Evolutionary conservation across 2,888 invertebrate genomes (phyloP), one percentile per base, ranked within the genome.

Genomic region (Polyommatus iphigenia): DNA sequence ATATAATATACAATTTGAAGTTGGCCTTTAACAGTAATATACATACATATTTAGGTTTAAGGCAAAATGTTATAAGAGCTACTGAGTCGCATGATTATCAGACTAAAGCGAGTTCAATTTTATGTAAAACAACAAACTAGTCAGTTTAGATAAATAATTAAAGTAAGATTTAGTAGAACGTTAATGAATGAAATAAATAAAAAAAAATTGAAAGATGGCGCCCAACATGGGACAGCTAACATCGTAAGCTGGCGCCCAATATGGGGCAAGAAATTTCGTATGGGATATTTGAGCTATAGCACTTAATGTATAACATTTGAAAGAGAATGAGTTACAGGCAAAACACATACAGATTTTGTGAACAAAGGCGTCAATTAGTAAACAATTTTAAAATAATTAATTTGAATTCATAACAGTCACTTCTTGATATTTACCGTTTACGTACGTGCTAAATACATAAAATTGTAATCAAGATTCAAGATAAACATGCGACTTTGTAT

Each of bases 31-130:
- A 75, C 13, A 54, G 29, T 75, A 50, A 29, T 46, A 54, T 75
- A 75, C 29, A 50, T 75, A 75, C 29, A 50, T 75, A 75, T 29
- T 75, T 75, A 75, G 75, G 24, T 75, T 46, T 75, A 75, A 75
- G 75, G 50, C 73, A 46, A 73, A 54, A 15, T 18, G 46, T 73
- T 46, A 32, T 75, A 54, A 54, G 50, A 6, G 50, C 54, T 50
- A 7, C 20, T 29, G 54, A 13, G 54, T 75, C 50, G 50, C 75
- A 75, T 75, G 75, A 0, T 75, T 24, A 50, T 75, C 29, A 20
- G 18, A 10, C 24, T 54, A 29, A 18, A 41, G 18, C 32, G 0
- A 15, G 0, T 36, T 71, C 10, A 1, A 54, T 18, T n/a, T n/a
- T n/a, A n/a, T 7, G n/a, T 10, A 72, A 72, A 72, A 41, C 6